Percentiles rank a stretch among this genome's conserved stretches.
phyloP scores from a whole-genome alignment of 2,888 invertebrate species.

The Calameuta filiformis region DNA sequence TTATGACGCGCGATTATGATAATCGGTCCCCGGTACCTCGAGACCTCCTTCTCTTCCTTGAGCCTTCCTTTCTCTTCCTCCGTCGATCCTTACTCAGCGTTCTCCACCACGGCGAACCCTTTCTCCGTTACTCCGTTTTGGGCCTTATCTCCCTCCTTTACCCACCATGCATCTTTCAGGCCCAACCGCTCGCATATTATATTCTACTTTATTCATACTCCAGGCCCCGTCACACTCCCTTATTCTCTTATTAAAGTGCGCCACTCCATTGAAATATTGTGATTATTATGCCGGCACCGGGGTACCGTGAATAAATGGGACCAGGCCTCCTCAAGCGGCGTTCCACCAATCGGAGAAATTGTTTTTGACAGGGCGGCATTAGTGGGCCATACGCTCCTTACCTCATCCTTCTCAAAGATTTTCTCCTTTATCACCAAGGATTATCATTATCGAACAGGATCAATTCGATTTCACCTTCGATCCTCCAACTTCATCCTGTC shows the following conservation, averaged over 20 bases:
- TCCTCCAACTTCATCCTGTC: not conserved
- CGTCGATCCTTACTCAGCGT: not conserved
- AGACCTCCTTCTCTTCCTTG: conserved; percentile 11
- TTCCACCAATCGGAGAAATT: conserved; percentile 29
- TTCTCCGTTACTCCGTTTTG: conserved; percentile 17
- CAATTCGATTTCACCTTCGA: not conserved
- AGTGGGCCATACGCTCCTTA: not conserved
- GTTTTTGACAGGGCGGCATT: conserved; percentile 25
- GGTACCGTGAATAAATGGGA: conserved; percentile 21
- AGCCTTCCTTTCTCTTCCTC: conserved; percentile 19
- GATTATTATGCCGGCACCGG: conserved; percentile 25
- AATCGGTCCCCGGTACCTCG: conserved; percentile 51
- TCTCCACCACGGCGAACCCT: not conserved
- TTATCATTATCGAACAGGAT: not conserved
- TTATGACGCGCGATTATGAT: conserved; percentile 61
- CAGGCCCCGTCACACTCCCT: conserved; percentile 35
- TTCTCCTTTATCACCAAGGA: not conserved
- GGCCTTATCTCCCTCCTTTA: conserved; percentile 23
- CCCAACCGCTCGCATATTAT: conserved; percentile 44
- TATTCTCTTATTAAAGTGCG: conserved; percentile 40
- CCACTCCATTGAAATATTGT: conserved; percentile 41
- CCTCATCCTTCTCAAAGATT: not conserved
- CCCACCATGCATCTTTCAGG: conserved; percentile 24
- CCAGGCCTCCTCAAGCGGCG: conserved; percentile 1
- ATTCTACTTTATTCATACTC: conserved; percentile 52